A percentile compares a stretch with the other conserved stretches of the same genome.
These are phyloP conservation scores for Triops longicaudatus DNA, from an alignment of 1,140 invertebrate genomes.

Conservation along the genomic window DNA sequence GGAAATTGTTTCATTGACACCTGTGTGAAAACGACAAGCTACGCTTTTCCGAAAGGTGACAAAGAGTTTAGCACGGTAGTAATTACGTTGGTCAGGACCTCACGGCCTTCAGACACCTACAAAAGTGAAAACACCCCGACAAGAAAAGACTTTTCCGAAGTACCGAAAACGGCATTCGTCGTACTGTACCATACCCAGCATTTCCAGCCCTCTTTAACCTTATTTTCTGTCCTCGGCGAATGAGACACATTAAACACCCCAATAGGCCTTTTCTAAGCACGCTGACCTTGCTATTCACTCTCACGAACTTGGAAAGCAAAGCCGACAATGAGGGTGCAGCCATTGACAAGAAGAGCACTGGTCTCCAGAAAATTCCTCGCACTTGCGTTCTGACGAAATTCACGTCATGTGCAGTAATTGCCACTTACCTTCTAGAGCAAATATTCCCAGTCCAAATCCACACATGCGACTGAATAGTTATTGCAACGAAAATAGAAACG, in stretches of 20 bases:
- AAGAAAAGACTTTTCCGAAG: neutral
- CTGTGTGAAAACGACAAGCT: neutral
- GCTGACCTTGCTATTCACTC: neutral
- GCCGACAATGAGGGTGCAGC: neutral
- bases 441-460: neutral
- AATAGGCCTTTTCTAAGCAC: neutral
- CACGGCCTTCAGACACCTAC: neutral
- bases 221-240: neutral
- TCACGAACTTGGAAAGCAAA: neutral
- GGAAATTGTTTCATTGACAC: neutral
- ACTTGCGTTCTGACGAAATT: too few relatives aligned
- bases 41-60: neutral
- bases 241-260: neutral
- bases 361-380: neutral
- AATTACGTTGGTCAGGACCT: neutral
- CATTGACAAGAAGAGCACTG: neutral
- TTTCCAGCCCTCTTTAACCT: too few relatives aligned
- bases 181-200: neutral
- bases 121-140: neutral
- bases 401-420: too few relatives aligned
- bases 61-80: neutral
- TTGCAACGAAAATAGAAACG: neutral
- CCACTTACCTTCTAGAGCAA: too few relatives aligned
- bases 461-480: neutral
- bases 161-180: neutral